Percentiles rank a stretch among this genome's conserved stretches.
These are phyloP conservation scores for Nezara viridula DNA, from an alignment of 2,888 invertebrate species.

Conservation along the genomic window DNA sequence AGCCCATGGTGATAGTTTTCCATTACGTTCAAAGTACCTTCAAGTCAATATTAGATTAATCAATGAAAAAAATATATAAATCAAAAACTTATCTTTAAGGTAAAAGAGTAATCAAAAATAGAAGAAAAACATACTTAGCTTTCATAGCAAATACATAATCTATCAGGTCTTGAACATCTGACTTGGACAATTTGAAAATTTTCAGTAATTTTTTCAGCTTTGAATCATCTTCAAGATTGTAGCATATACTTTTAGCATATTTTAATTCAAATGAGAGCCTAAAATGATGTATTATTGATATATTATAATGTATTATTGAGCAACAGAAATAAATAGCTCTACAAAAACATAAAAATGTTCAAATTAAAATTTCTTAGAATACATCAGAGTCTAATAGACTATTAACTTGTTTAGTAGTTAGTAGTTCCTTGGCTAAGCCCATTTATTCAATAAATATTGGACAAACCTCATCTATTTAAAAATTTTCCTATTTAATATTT, in stretches of 20 bases:
- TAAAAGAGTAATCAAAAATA: not conserved
- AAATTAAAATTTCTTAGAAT: not conserved
- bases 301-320: too few species aligned
- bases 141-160: conserved; percentile 29
- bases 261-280: conserved; percentile 54
- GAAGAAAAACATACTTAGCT: conserved; percentile 38
- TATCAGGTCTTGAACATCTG: conserved; percentile 38
- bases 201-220: conserved; percentile 40
- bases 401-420: too few species aligned
- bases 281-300: conserved; percentile 43
- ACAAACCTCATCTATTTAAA: too few species aligned
- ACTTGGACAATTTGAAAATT: conserved; percentile 31
- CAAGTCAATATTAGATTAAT: conserved; percentile 7
- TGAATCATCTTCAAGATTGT: conserved; percentile 50
- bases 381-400: too few species aligned
- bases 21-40: conserved; percentile 60
- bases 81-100: not conserved
- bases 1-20: conserved; percentile 54
- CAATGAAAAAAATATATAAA: not conserved
- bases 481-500: too few species aligned
- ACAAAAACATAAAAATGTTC: not conserved
- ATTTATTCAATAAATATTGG: too few species aligned
- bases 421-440: too few species aligned
- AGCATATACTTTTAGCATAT: conserved; percentile 39
- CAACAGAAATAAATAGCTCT: not conserved